phyloP scores from a whole-genome alignment of 2,113 vertebrate genomes.

The Thomomys bottae region DNA sequence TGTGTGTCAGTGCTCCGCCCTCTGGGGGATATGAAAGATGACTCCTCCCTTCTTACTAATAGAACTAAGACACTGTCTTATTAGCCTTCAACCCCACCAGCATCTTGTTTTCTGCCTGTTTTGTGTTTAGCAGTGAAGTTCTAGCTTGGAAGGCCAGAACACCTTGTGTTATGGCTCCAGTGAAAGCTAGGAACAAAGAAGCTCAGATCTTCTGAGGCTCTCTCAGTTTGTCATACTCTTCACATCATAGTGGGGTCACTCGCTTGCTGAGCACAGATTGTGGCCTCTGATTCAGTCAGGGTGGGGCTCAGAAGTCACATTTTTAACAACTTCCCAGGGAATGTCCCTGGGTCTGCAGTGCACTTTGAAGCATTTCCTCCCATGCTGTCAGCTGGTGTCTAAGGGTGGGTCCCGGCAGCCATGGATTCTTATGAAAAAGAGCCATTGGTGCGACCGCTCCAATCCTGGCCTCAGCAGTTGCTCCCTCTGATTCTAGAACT shows the following conservation, averaged over 20 bases:
- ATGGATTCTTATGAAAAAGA: neutral
- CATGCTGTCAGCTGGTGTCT: neutral
- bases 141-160: fast-evolving
- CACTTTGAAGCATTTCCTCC: neutral
- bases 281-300: neutral
- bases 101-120: neutral
- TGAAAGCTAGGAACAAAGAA: neutral
- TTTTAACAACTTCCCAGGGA: neutral
- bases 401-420: neutral
- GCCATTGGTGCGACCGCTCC: neutral
- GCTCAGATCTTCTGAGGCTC: neutral
- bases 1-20: neutral
- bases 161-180: neutral
- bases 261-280: neutral
- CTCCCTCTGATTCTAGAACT: neutral
- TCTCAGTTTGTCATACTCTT: neutral
- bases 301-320: neutral
- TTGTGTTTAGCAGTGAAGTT: neutral
- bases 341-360: neutral
- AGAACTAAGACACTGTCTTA: neutral
- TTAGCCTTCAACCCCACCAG: neutral
- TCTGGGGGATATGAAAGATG: neutral
- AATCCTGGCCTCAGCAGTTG: neutral
- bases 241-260: neutral
- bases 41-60: neutral